Conservation (phyloP, 2,888 invertebrate species). For the Julus scanicus region DNA sequence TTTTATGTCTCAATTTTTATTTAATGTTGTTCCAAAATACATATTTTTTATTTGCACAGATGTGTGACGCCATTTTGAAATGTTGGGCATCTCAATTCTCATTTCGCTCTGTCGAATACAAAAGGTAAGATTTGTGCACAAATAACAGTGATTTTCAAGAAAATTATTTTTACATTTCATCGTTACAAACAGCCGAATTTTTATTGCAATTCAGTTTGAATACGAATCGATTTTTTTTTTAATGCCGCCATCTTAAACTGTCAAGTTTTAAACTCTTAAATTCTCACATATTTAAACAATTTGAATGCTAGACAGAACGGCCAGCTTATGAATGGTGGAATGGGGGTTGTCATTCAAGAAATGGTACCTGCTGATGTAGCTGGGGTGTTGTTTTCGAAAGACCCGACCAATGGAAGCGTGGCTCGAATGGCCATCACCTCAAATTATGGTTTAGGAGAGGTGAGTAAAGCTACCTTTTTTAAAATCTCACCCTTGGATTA, state of each 20-base stretch:
- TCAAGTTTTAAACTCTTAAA: too few species aligned
- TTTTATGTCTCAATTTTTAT: not conserved
- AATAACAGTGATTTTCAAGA: too few species aligned
- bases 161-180: too few species aligned
- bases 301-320: conserved; percentile 75
- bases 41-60: conserved; percentile 58
- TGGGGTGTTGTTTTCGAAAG: conserved; percentile 84
- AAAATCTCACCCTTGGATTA: not conserved
- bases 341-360: conserved; percentile 84
- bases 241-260: too few species aligned
- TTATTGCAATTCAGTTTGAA: too few species aligned
- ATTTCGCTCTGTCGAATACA: conserved; percentile 80
- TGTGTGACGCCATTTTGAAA: conserved; percentile 71
- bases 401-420: conserved; percentile 79
- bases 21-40: not conserved
- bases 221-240: too few species aligned
- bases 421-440: conserved; percentile 77
- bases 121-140: conserved; percentile 70
- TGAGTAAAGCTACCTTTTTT: conserved; percentile 63
- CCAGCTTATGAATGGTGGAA: conserved; percentile 74
- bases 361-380: conserved; percentile 75
- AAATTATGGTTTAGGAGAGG: conserved; percentile 86
- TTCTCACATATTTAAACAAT: not conserved
- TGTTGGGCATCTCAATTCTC: conserved; percentile 88
- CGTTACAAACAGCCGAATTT: too few species aligned